Evolutionary conservation across 2,888 invertebrate genomes (phyloP), one percentile per base, ranked within the genome.

Genomic region (Hedychridium roseum): DNA sequence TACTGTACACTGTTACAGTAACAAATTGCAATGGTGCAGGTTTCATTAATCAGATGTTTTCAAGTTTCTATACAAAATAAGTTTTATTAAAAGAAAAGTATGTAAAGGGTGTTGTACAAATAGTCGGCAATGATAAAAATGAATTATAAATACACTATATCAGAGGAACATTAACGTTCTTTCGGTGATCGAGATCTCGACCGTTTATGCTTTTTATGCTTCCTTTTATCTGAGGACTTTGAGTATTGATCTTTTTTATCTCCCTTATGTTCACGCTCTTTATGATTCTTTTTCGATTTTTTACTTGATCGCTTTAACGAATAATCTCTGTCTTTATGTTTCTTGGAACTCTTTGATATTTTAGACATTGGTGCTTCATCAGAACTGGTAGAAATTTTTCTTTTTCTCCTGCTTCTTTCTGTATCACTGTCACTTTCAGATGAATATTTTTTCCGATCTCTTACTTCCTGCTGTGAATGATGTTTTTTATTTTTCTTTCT

Each of bases 211-310:
- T 60, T 74, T 20, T 66, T 73, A 76, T 82, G 78, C 62, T 82
- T 84, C 59, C 79, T 80, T 67, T 80, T 81, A 57, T 83, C 81
- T 12, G 81, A 80, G 1, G 83, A 82, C 11, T 83, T 80, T 67
- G 55, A 56, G 43, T 64, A 57, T 38, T 63, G 52, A 1, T 55
- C 55, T 36, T 82, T 83, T 60, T 82, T 79, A 46, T 84, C 82
- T 46, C 81, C 78, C 57, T 79, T 81, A 73, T 80, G 84, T 68
- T 85, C 84, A 52, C 83, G 82, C 1, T 85, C 84, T 64, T 84
- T 85, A 47, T 85, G 80, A 58, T 83, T 85, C 62, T 83, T 85
- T 60, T 83, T 84, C 58, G 81, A 83, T 57, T 84, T 84, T 62
- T 80, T 80, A 54, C 76, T 81, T 54, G 66, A 64, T 15, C 73